phyloP scores from a whole-genome alignment of 2,797 vertebrate genomes.

The Morus bassanus region DNA sequence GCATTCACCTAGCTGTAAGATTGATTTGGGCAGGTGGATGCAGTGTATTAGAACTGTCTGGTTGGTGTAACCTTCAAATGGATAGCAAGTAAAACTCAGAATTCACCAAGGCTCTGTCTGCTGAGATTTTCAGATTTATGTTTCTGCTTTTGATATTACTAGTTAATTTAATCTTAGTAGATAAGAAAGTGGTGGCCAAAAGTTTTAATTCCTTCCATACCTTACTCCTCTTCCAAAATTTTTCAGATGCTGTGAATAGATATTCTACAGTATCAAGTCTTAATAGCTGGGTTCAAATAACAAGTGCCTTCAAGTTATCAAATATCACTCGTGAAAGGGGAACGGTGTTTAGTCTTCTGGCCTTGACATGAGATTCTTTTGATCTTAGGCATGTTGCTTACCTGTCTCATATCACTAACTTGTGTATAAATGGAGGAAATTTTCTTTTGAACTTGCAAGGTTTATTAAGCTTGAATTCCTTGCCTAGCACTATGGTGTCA shows the following conservation, averaged over 20 bases:
- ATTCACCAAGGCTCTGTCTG: not conserved
- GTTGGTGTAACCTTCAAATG: not conserved
- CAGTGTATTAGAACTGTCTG: not conserved
- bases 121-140: not conserved
- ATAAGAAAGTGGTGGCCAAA: not conserved
- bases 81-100: not conserved
- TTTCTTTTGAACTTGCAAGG: not conserved
- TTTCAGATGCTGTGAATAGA: not conserved
- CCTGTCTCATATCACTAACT: not conserved
- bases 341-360: not conserved
- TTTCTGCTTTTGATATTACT: not conserved
- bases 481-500: not conserved
- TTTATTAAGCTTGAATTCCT: not conserved
- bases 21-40: slow-evolving; percentile 5
- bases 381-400: not conserved
- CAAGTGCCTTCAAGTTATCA: not conserved
- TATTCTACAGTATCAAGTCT: not conserved
- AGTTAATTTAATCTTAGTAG: not conserved
- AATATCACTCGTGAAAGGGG: not conserved
- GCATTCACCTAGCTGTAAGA: not conserved
- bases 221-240: not conserved
- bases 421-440: not conserved
- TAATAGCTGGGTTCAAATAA: not conserved
- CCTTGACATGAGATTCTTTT: not conserved
- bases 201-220: not conserved